Base-by-base conservation (phyloP, 1,140 invertebrate species). In the Elymnias hypermnestra region DNA sequence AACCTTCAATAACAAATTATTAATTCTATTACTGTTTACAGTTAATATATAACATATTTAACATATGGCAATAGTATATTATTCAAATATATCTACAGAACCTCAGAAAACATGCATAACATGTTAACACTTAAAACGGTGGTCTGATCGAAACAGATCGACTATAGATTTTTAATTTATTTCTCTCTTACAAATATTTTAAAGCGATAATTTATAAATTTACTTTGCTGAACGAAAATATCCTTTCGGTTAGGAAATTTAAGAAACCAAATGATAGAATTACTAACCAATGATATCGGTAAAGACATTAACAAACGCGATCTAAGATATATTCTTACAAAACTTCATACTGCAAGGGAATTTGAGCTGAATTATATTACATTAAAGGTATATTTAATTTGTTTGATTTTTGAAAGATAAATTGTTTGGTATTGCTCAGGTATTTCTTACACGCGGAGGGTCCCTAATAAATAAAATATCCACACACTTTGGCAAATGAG, bases 401-500 rank as follows among this genome's bases (percentile, higher is more conserved):
- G 10, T 19, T 1, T 36, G 1, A 12, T 9, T 5, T 8, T 36
- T 9, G 4, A 9, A 6, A 36, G 17, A 36, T 21, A 36, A 36
- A 36, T 36, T 36, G 33, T 36, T n/a, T 36, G 33, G 12, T 36
- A 36, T 36, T 46, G 49, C 28, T 49, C 60, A 68, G 68, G 68
- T 75, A 81, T 72, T 67, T 61, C 58, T 72, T 63, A 60, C 53
- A 47, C 66, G 72, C 50, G 71, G 71, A 63, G 71, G 77, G 74
- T 82, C 77, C 41, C 50, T 48, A 62, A 78, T 82, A 78, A 73
- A 82, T 75, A 78, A 78, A 33, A 71, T 76, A 82, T 82, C 74
- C 66, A 74, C 58, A 57, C 45, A 38, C 53, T 56, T 71, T 82
- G 74, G 78, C 77, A 82, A 82, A 82, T 82, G 74, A 82, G 64